Evolutionary conservation across 2,113 vertebrate species (phyloP).

Genomic region (Drymodes brunneopygia): DNA sequence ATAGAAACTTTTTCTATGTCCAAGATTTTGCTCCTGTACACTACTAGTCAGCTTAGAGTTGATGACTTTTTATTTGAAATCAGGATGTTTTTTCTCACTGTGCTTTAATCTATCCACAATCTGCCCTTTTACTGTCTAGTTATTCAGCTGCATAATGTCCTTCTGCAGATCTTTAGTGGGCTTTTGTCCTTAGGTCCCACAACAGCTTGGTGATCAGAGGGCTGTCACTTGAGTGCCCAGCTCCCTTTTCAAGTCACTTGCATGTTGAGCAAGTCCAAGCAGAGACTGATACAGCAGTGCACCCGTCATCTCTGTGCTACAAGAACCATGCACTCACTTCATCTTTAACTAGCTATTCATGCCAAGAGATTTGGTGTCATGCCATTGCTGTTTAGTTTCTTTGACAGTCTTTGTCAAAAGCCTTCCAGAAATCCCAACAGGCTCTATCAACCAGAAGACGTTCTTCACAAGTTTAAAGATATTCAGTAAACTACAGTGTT

Average conservation of each 20-base stretch:
- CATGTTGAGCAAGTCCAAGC: neutral
- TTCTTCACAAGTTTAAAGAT: neutral
- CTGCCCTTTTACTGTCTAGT: neutral
- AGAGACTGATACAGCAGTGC: neutral
- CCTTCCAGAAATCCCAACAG: neutral
- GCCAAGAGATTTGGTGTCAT: neutral
- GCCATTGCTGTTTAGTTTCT: neutral
- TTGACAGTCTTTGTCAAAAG: neutral
- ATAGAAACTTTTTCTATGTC: neutral
- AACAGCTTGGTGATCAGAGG: neutral
- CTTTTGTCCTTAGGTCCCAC: neutral
- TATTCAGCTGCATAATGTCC: neutral
- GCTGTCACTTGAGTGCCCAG: neutral
- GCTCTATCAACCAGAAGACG: neutral
- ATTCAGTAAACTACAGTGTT: neutral
- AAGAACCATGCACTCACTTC: neutral
- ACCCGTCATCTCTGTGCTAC: accelerated
- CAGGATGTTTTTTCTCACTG: neutral
- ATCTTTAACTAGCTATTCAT: neutral
- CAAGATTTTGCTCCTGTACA: neutral
- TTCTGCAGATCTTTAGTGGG: neutral
- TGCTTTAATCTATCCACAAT: neutral
- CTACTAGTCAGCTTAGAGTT: neutral
- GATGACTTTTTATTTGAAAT: neutral
- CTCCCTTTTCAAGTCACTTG: neutral